Evolutionary conservation across 2,113 vertebrate genomes (phyloP).

Genomic region (Cephalopterus ornatus): DNA sequence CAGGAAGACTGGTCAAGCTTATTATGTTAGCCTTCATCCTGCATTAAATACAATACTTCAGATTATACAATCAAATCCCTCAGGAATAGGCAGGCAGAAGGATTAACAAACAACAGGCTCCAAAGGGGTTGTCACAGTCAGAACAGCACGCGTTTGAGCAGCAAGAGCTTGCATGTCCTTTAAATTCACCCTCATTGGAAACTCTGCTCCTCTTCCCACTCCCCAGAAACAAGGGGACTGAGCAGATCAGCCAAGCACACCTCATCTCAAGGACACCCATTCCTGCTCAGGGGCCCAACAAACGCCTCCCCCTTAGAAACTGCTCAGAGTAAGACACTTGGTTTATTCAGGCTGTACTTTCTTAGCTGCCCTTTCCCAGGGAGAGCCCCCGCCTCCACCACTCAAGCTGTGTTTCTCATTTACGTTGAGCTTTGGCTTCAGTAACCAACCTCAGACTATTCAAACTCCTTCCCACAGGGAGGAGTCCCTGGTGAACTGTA

Average conservation of each 20-base stretch:
- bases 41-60: slow-evolving; percentile 52
- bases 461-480: slow-evolving; percentile 37
- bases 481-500: background rate
- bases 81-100: slow-evolving; percentile 20
- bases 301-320: background rate
- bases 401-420: slow-evolving; percentile 65
- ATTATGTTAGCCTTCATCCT: slow-evolving; percentile 50
- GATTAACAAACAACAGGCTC: slow-evolving; percentile 54
- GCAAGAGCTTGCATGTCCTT: background rate
- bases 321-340: background rate
- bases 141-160: background rate
- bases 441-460: slow-evolving; percentile 12
- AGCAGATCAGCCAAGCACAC: background rate
- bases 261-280: background rate
- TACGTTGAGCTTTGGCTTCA: slow-evolving; percentile 26
- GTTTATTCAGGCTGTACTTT: slow-evolving; percentile 40
- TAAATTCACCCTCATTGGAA: background rate
- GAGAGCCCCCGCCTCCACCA: background rate
- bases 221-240: background rate
- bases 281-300: background rate
- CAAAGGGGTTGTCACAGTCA: slow-evolving; percentile 31
- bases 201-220: background rate
- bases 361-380: slow-evolving; percentile 22
- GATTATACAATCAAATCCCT: slow-evolving; percentile 57
- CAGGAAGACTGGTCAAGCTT: slow-evolving; percentile 43